These are phyloP conservation scores for Tychaedon coryphoeus DNA, from an alignment of 2,113 vertebrate species.

Conservation along the genomic window DNA sequence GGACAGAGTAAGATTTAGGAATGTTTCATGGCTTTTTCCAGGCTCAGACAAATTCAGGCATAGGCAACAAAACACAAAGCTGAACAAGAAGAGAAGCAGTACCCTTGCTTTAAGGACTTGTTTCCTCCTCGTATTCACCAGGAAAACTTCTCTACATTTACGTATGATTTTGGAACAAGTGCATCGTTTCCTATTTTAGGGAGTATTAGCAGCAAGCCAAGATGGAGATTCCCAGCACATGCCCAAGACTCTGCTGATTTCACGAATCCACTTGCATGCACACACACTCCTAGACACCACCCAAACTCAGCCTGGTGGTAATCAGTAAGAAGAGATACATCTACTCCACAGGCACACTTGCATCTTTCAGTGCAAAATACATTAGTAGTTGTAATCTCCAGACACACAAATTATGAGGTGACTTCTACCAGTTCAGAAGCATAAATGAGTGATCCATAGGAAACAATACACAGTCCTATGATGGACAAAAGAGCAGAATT, in stretches of 20 bases:
- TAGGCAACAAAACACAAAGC: background rate
- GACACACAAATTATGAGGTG: background rate
- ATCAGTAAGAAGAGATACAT: background rate
- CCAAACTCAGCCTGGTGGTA: background rate
- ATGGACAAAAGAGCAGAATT: background rate
- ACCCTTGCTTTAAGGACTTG: background rate
- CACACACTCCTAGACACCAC: background rate
- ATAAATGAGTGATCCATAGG: background rate
- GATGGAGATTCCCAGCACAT: rapidly evolving
- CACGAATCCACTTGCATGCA: background rate
- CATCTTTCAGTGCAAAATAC: background rate
- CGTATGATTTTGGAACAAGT: background rate
- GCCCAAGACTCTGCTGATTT: background rate
- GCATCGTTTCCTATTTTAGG: background rate
- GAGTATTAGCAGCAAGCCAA: background rate
- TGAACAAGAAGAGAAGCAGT: background rate
- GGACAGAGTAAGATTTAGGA: background rate
- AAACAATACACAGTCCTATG: background rate
- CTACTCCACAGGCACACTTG: background rate
- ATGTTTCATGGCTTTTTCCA: background rate
- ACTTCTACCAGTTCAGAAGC: background rate
- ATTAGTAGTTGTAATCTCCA: background rate
- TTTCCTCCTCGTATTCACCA: background rate
- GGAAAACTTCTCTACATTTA: background rate
- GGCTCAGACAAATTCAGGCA: background rate